These are phyloP conservation scores for Yoshiicerus persimilis DNA, from an alignment of 1,140 invertebrate species.

Conservation along the genomic window DNA sequence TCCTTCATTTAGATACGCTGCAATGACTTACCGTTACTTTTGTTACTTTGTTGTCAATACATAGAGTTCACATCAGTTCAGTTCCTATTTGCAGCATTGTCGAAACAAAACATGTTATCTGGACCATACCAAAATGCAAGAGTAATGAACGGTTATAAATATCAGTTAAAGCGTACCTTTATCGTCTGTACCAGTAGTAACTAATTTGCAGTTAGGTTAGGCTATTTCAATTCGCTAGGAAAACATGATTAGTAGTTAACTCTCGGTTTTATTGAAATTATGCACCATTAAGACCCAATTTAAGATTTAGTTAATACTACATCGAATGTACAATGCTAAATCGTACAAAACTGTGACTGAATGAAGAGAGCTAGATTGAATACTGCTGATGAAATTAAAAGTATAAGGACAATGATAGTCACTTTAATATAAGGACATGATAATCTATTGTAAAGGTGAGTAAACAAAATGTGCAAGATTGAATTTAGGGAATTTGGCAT, in stretches of 20 bases:
- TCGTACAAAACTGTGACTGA: too few species aligned
- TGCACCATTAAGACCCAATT: too few species aligned
- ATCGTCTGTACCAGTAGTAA: neutral
- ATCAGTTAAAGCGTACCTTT: neutral
- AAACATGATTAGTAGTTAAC: neutral
- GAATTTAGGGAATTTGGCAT: neutral
- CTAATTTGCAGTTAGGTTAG: neutral
- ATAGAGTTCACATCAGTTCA: conserved; percentile 3
- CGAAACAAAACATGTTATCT: neutral
- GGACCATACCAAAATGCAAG: neutral
- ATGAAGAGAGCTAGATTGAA: too few species aligned
- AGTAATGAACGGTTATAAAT: neutral
- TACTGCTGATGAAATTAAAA: neutral
- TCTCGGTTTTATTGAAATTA: neutral
- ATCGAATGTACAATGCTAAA: too few species aligned
- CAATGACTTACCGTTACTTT: conserved; percentile 4
- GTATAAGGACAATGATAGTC: neutral
- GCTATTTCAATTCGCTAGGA: neutral
- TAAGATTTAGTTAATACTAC: too few species aligned
- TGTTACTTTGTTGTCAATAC: neutral
- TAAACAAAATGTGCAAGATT: neutral
- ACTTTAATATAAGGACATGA: neutral
- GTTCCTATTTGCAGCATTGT: neutral
- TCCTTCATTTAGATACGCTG: neutral
- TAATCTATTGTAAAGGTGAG: neutral